Base-by-base conservation (phyloP, 2,888 invertebrate genomes). In the Leptopterna dolabrata region DNA sequence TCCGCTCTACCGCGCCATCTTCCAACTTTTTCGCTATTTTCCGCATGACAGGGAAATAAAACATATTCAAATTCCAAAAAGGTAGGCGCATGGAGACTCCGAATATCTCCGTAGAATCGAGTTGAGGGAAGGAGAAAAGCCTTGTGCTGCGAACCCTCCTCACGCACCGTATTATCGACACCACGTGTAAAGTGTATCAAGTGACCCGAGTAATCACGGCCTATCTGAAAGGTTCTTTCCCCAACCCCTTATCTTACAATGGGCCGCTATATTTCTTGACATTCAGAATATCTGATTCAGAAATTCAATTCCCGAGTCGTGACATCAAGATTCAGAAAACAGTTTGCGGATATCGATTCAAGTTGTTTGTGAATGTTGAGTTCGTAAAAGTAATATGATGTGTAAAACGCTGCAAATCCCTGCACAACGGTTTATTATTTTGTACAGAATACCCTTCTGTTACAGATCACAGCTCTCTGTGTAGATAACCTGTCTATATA, bases 121-220 rank as follows among this genome's bases (percentile, higher is more conserved):
- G 19, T 19, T 7, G 71, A n/a, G 41, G 30, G 14, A 36, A 30
- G 16, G 16, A 36, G 0, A 16, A 41, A 24, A 16, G 71, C 29
- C 73, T n/a, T 76, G 36, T 19, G 36, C 36, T 76, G 73, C 0
- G 73, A 76, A 78, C 78, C 78, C 78, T 78, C 45, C 78, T 78
- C 78, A 78, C 78, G 78, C 78, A 78, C 78, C 24, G 78, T 24
- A 78, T 78, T 78, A 78, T 45, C 78, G 78, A 78, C 78, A 78
- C 78, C 78, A 78, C 78, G 78, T 78, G 78, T 43, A 45, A 78
- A 78, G 78, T 78, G 78, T 78, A 78, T 78, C 78, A 78, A 78
- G 78, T 45, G 45, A 78, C 78, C 78, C 45, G 27, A 78, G 78
- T 78, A 78, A 78, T 78, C 78, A 78, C 78, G 11, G 45, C 19